Evolutionary conservation across 2,888 invertebrate species (phyloP).

Genomic region (Deilephila porcellus): DNA sequence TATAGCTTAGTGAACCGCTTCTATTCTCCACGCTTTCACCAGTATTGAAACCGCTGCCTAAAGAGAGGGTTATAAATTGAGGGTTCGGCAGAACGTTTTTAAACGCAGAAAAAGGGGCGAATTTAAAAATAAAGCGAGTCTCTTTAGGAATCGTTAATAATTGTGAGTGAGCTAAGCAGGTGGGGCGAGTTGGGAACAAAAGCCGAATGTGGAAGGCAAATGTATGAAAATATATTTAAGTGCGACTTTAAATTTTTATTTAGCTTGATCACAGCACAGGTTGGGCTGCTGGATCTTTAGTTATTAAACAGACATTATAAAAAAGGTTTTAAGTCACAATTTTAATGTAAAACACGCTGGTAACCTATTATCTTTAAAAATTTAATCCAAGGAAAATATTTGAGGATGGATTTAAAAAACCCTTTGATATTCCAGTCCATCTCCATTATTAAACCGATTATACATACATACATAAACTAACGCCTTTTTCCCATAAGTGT

Average conservation of each 20-base stretch:
- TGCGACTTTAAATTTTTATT: neutral
- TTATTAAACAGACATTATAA: neutral
- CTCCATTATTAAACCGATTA: too few relatives aligned
- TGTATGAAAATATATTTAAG: neutral
- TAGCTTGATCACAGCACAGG: too few relatives aligned
- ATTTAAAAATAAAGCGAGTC: constrained; percentile 53
- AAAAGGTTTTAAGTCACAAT: too few relatives aligned
- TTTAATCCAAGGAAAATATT: too few relatives aligned
- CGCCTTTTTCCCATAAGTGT: too few relatives aligned
- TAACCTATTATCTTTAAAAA: too few relatives aligned
- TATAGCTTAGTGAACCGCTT: neutral
- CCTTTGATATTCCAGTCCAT: too few relatives aligned
- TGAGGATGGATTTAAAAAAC: too few relatives aligned
- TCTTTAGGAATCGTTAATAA: constrained; percentile 49
- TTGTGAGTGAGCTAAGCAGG: constrained; percentile 39
- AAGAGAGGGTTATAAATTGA: constrained; percentile 61
- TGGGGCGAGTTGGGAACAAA: neutral
- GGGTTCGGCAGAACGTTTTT: constrained; percentile 57
- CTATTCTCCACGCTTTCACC: constrained; percentile 40
- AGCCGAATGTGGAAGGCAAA: neutral
- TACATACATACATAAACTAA: too few relatives aligned
- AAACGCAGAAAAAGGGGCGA: constrained; percentile 50
- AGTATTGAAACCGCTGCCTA: constrained; percentile 45
- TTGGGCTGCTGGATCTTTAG: neutral
- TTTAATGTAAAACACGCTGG: too few relatives aligned